Evolutionary conservation across 1,140 invertebrate species (phyloP), one percentile per base, ranked within the genome.

Genomic region (Rhagoletis zephyria): DNA sequence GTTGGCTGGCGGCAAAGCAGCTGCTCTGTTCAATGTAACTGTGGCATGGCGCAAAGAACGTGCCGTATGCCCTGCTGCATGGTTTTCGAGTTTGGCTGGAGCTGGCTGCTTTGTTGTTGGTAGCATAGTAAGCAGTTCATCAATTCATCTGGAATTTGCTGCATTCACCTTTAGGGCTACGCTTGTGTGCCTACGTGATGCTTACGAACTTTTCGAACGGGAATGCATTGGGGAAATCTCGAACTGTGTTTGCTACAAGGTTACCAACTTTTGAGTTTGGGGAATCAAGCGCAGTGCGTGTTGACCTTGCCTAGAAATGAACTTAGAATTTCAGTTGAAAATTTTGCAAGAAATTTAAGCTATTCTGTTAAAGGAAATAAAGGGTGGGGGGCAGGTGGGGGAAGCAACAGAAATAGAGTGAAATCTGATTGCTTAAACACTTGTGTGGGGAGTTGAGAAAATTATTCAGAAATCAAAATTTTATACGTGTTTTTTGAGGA

Each of bases 181-280:
- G 30, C 40, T 74, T 74, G 67, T 45, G 30, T 74, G 67, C 67
- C 67, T 74, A 74, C 67, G 67, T 74, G 67, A 42, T 74, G 67
- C 67, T 74, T 74, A 74, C 42, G 67, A 74, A 74, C 67, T 74
- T 40, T 45, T 45, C 67, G 12, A 74, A 7, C 51, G 16, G 42
- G 42, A 74, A 16, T 45, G 67, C 67, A 42, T 42, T 14, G 12
- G 40, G 42, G 67, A 74, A 74, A 74, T 74, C 67, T 74, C 42
- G 42, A 16, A 74, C 42, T 45, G 42, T 16, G 40, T 67, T 67
- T 9, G 64, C 19, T 42, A 30, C 19, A 74, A 74, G 67, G 67
- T 74, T 74, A 4, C 67, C 40, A 74, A 67, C 30, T 67, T 42
- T 67, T 10, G 40, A 74, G 67, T 74, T 45, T 74, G 10, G 67